Evolutionary conservation across 2,888 invertebrate genomes (phyloP).

Genomic region (Smittia aterrima): DNA sequence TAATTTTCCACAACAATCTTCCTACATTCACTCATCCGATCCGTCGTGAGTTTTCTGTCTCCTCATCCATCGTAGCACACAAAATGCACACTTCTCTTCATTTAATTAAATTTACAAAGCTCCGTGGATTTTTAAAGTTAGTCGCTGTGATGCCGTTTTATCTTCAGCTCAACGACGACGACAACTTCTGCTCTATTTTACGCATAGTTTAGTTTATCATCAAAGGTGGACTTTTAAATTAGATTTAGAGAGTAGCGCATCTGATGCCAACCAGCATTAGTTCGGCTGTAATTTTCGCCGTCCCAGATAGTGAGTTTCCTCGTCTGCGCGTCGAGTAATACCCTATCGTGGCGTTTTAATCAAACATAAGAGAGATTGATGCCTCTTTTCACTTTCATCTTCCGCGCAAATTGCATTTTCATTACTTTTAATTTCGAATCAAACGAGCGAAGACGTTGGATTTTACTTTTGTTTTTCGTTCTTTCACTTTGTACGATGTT

Average conservation of each 20-base stretch:
- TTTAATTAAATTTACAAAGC: conserved; percentile 40
- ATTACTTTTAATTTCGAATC: conserved; percentile 34
- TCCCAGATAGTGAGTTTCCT: not conserved
- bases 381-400: conserved; percentile 25
- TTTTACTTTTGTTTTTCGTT: not conserved
- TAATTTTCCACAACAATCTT: not conserved
- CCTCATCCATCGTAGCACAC: not conserved
- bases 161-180: conserved; percentile 17
- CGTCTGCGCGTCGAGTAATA: not conserved
- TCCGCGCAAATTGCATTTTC: conserved; percentile 7
- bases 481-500: conserved; percentile 2
- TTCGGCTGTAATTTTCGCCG: conserved; percentile 3
- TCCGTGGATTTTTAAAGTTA: not conserved
- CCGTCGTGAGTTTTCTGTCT: not conserved
- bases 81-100: conserved; percentile 23
- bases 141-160: not conserved
- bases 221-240: conserved; percentile 30
- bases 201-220: conserved; percentile 42
- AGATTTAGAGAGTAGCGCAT: not conserved
- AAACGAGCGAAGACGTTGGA: conserved; percentile 4
- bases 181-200: conserved; percentile 32
- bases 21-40: not conserved
- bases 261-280: conserved; percentile 3
- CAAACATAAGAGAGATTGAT: conserved; percentile 12
- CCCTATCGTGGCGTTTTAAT: not conserved